phyloP scores from a whole-genome alignment of 2,888 invertebrate species.

The Schizaphis graminum region DNA sequence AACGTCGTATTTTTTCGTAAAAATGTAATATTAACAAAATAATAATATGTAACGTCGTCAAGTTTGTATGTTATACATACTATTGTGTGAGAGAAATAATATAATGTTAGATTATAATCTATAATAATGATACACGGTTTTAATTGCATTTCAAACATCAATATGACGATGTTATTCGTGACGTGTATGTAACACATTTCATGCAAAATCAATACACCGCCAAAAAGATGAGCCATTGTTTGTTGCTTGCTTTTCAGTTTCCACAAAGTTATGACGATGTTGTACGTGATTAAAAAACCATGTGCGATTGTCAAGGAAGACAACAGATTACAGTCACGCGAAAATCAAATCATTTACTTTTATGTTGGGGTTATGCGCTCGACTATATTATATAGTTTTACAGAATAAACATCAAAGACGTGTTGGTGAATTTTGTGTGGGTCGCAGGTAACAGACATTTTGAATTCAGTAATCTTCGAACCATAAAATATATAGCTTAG shows the following conservation, averaged over 20 bases:
- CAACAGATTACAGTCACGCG: slow-evolving; percentile 15
- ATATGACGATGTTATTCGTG: background rate
- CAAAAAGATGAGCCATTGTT: background rate
- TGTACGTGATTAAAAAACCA: background rate
- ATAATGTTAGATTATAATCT: background rate
- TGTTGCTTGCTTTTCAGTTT: background rate
- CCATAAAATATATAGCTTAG: background rate
- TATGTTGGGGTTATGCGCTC: background rate
- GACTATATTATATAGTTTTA: background rate
- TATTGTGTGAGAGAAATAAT: background rate
- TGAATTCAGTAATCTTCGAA: background rate
- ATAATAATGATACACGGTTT: background rate
- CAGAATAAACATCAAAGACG: background rate
- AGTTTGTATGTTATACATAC: background rate
- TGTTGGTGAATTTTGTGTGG: background rate
- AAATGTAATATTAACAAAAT: background rate
- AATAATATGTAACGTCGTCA: background rate
- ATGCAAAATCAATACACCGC: background rate
- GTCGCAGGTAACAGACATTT: background rate
- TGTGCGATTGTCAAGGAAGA: background rate
- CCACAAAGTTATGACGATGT: background rate
- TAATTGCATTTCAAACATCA: slow-evolving; percentile 14
- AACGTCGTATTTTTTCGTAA: background rate
- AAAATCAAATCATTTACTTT: slow-evolving; percentile 27
- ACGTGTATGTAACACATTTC: background rate